Conservation (phyloP, 2,113 vertebrate species). For the Hydropotes inermis region DNA sequence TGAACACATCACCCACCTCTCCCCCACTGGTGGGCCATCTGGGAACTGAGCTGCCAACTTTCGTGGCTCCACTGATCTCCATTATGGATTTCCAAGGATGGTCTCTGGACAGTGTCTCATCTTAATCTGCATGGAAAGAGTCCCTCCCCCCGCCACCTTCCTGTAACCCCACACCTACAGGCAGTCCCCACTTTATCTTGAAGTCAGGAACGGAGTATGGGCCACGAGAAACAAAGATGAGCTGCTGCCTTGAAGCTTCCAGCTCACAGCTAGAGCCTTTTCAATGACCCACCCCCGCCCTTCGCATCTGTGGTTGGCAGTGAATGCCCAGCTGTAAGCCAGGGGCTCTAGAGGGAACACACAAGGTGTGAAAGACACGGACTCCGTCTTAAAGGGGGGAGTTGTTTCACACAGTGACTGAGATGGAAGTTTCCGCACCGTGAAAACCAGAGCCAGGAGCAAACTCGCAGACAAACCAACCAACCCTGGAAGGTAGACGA, state of each 20-base stretch:
- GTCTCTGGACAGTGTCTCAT: not conserved
- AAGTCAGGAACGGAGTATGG: not conserved
- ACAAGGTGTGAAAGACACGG: not conserved
- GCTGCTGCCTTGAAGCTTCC: not conserved
- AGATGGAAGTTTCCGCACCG: not conserved
- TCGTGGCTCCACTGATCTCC: not conserved
- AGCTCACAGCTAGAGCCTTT: not conserved
- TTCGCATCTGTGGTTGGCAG: not conserved
- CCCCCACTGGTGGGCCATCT: accelerated
- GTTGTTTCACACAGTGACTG: not conserved
- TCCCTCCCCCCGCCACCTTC: accelerated
- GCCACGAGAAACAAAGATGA: not conserved
- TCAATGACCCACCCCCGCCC: not conserved
- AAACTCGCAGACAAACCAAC: not conserved
- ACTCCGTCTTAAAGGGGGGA: not conserved
- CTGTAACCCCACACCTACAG: too few relatives aligned
- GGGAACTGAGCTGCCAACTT: not conserved
- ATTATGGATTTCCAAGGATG: not conserved
- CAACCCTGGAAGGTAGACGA: not conserved
- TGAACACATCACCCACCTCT: not conserved
- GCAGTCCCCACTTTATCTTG: not conserved
- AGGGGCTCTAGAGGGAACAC: not conserved
- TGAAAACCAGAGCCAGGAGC: not conserved
- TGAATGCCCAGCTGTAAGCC: not conserved
- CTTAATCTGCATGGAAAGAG: not conserved